Evolutionary conservation across 2,888 invertebrate species (phyloP), one percentile per base, ranked within the genome.

Genomic region (Athalia cordata): DNA sequence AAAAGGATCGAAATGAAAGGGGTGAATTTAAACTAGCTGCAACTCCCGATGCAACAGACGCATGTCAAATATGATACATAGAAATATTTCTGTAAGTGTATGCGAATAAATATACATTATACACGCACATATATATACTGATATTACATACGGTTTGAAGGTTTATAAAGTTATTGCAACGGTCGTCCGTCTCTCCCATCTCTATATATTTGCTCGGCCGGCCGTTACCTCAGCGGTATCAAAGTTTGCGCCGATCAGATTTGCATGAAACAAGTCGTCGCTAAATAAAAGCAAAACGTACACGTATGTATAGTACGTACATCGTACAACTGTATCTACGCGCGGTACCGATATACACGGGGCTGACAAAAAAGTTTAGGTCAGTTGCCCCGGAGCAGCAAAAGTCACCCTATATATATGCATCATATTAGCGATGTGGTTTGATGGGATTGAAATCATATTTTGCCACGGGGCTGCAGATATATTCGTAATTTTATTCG

Each of bases 21-120:
- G 83, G 86, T 86, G 89, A 89, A 89, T 89, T 88, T 88, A 87
- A 89, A 89, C 82, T 85, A 87, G 87, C 83, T 83, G 81, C 80
- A 78, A 80, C 29, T 61, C 81, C 83, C 84, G 8, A 13, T 59
- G 47, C 52, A 68, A 49, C 49, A 49, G 84, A 81, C 80, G 72
- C 79, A 77, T 74, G 43, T 50, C 11, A 2, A 0, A 9, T 3
- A 4, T n/a, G n/a, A n/a, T n/a, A 8, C 9, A 11, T 45, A 64
- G 80, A 77, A 80, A 80, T 79, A 77, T 81, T 80, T 82, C 80
- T 82, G 75, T 66, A 67, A 0, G 2, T 29, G 29, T 29, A 15
- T 57, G 77, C 77, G 59, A 57, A 77, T 43, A 67, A 29, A 5
- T 62, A 77, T 75, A 74, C 52, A 9, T 49, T 55, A 77, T 70